Evolutionary conservation across 2,797 vertebrate species (phyloP).

Genomic region (Lerista edwardsae): DNA sequence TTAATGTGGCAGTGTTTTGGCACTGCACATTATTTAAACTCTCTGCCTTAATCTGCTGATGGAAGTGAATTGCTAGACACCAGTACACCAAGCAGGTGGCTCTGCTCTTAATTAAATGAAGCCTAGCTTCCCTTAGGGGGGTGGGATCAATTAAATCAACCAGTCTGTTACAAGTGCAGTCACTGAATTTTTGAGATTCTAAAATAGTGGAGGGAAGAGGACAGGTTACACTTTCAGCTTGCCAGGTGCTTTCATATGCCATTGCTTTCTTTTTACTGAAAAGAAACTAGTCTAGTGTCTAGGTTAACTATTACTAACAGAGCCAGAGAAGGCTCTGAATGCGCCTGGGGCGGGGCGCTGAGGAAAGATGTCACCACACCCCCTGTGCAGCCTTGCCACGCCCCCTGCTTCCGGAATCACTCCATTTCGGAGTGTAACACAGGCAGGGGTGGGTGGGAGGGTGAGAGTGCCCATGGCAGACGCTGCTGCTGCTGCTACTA

Average conservation of each 20-base stretch:
- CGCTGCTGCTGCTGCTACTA: too few relatives aligned
- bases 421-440: too few relatives aligned
- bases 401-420: too few relatives aligned
- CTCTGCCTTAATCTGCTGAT: conserved; percentile 13
- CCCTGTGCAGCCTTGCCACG: too few relatives aligned
- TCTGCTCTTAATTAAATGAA: conserved; percentile 58
- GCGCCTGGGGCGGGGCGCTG: too few relatives aligned
- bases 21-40: conserved; percentile 4
- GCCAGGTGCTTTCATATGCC: neutral
- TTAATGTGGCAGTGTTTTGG: conserved; percentile 28
- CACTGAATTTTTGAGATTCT: neutral
- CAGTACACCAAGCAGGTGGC: conserved; percentile 27
- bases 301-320: neutral
- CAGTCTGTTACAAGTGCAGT: conserved; percentile 21
- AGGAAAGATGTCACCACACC: too few relatives aligned
- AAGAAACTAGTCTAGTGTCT: neutral
- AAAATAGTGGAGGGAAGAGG: neutral
- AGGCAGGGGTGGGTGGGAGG: too few relatives aligned
- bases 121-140: conserved; percentile 36
- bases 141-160: conserved; percentile 49
- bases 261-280: neutral
- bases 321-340: too few relatives aligned
- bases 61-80: conserved; percentile 38
- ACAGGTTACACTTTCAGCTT: conserved; percentile 4
- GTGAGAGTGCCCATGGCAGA: too few relatives aligned